Conservation (phyloP, 2,113 vertebrate species). For the Amphiprion percula region DNA sequence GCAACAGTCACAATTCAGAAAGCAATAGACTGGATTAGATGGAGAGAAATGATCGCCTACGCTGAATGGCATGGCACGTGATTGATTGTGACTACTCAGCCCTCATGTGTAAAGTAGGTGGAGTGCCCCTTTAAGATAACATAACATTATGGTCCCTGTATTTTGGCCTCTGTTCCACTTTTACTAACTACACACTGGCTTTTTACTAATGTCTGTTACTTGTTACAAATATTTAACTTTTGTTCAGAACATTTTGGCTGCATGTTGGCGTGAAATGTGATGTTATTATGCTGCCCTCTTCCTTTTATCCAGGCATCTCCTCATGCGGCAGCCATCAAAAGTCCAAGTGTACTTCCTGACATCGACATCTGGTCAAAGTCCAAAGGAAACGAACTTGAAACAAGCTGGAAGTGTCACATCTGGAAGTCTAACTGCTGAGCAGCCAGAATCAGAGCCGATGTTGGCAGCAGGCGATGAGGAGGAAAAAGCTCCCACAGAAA, state of each 20-base stretch:
- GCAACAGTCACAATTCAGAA: too few species aligned
- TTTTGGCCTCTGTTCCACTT: too few species aligned
- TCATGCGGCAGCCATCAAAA: conserved; percentile 31
- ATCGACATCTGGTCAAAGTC: conserved; percentile 8
- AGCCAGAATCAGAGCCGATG: neutral
- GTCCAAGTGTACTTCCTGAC: conserved; percentile 29
- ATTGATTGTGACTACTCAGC: too few species aligned
- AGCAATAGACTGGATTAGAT: too few species aligned
- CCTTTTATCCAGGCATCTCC: conserved; percentile 21
- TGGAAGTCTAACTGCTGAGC: conserved; percentile 13
- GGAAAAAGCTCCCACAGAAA: conserved; percentile 11
- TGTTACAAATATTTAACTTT: neutral
- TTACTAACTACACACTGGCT: neutral
- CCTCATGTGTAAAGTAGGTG: too few species aligned
- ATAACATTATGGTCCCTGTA: too few species aligned
- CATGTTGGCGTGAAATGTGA: neutral
- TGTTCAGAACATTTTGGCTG: neutral
- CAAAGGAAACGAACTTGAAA: conserved; percentile 38
- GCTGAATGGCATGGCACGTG: too few species aligned
- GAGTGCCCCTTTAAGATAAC: too few species aligned
- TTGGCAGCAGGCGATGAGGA: conserved; percentile 13
- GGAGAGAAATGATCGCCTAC: too few species aligned
- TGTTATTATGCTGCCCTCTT: neutral
- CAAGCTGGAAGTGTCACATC: conserved; percentile 9
- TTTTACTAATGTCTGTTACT: neutral